Evolutionary conservation across 2,113 vertebrate genomes (phyloP).

Genomic region (Platysteira castanea): DNA sequence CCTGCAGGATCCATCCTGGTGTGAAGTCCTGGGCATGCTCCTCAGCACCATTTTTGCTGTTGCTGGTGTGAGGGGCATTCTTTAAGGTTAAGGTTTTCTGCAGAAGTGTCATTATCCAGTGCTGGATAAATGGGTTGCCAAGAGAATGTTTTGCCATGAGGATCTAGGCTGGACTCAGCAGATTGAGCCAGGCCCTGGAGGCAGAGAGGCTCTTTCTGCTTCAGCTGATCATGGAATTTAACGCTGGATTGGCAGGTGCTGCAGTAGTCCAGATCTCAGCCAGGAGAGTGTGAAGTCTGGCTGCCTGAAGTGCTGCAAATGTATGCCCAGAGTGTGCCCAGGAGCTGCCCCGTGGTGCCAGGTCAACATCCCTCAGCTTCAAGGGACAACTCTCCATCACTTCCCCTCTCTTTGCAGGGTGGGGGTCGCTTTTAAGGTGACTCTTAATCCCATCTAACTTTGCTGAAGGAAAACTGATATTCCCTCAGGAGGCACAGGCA

Average conservation of each 20-base stretch:
- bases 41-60: not conserved
- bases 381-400: rapidly evolving
- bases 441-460: not conserved
- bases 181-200: rapidly evolving
- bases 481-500: not conserved
- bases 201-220: not conserved
- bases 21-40: not conserved
- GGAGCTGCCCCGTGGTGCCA: rapidly evolving
- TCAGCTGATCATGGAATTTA: not conserved
- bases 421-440: not conserved
- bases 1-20: not conserved
- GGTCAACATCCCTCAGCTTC: rapidly evolving
- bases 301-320: not conserved
- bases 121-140: not conserved
- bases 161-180: not conserved
- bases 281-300: not conserved
- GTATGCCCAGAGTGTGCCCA: not conserved
- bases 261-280: not conserved
- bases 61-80: not conserved
- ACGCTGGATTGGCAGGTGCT: not conserved
- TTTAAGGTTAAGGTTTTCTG: not conserved
- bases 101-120: not conserved
- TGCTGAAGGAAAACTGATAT: constrained; percentile 17
- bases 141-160: not conserved
- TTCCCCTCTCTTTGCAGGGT: not conserved